A percentile compares a stretch with the other conserved stretches of the same genome.
Evolutionary conservation across 2,113 vertebrate species (phyloP).

Genomic region (Hippopotamus amphibius): DNA sequence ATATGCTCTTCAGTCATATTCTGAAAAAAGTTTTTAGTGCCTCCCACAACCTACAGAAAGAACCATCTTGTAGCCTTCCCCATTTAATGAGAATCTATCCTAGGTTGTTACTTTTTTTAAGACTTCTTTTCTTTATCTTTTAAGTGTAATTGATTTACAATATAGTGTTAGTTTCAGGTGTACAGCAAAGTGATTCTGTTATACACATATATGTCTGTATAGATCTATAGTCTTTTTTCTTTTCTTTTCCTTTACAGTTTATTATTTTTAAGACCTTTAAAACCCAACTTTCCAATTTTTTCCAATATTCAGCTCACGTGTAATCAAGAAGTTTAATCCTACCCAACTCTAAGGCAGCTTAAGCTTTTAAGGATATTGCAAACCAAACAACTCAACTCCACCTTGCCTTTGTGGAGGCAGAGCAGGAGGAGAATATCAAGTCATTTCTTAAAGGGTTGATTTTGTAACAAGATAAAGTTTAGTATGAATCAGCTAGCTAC

Average conservation of each 20-base stretch:
- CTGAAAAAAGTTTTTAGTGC: background rate
- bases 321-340: background rate
- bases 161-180: background rate
- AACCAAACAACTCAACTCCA: background rate
- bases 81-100: background rate
- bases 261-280: background rate
- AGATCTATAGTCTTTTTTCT: background rate
- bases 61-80: background rate
- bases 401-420: background rate
- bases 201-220: background rate
- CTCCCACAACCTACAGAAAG: background rate
- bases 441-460: background rate
- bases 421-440: background rate
- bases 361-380: background rate
- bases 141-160: background rate
- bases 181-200: background rate
- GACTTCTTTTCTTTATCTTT: background rate
- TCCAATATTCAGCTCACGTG: background rate
- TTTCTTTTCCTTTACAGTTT: background rate
- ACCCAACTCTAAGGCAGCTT: background rate
- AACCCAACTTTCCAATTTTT: background rate
- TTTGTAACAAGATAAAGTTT: background rate
- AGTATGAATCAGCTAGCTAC: background rate
- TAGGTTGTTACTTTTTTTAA: background rate
- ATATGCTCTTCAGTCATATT: background rate